Conservation (phyloP, 2,113 vertebrate genomes). For the Cranoglanis bouderius region DNA sequence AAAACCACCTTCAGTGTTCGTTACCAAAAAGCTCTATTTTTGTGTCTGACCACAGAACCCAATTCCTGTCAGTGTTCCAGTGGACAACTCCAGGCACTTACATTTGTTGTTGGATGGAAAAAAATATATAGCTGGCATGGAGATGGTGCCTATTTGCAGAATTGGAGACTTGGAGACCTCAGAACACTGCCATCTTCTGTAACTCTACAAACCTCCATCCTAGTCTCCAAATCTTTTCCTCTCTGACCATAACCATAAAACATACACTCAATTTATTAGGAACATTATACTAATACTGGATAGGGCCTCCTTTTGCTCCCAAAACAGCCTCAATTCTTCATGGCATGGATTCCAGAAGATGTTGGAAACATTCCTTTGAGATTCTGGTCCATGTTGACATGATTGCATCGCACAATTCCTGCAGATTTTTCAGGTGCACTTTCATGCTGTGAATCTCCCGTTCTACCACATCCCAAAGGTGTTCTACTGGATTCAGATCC, state of each 20-base stretch:
- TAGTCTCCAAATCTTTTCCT: background rate
- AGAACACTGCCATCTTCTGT: background rate
- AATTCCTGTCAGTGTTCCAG: background rate
- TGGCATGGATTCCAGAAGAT: too few relatives aligned
- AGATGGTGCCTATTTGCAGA: background rate
- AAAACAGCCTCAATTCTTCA: too few relatives aligned
- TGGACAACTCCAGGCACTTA: background rate
- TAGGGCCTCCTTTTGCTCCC: too few relatives aligned
- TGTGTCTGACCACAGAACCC: background rate
- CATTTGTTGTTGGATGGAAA: background rate
- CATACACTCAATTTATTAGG: background rate
- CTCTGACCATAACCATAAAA: background rate
- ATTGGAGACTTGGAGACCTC: background rate
- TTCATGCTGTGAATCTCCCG: too few relatives aligned
- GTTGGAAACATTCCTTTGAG: too few relatives aligned
- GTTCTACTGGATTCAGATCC: too few relatives aligned
- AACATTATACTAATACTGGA: background rate
- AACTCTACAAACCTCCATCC: background rate
- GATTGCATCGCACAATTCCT: too few relatives aligned
- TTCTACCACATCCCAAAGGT: too few relatives aligned
- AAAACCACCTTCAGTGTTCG: background rate
- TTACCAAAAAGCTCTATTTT: background rate
- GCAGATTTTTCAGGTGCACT: too few relatives aligned
- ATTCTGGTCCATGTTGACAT: too few relatives aligned
- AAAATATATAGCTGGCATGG: background rate